phyloP scores from a whole-genome alignment of 2,113 vertebrate genomes.

The Marmota flaviventris region DNA sequence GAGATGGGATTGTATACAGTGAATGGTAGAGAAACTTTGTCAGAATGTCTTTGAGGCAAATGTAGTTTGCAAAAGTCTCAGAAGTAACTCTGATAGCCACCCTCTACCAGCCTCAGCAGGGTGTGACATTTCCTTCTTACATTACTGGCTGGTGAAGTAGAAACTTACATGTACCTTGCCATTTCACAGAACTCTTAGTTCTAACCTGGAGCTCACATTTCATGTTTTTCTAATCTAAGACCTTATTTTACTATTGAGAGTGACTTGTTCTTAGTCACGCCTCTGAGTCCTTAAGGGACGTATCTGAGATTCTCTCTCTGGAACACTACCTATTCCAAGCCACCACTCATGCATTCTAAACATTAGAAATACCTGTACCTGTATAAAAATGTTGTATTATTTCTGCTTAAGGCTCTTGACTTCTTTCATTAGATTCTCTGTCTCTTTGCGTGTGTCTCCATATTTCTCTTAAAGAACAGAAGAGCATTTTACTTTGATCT shows the following conservation, averaged over 20 bases:
- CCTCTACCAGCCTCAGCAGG: background rate
- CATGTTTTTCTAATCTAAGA: constrained; percentile 43
- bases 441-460: background rate
- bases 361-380: background rate
- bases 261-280: constrained; percentile 72
- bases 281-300: constrained; percentile 42
- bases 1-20: background rate
- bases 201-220: constrained; percentile 9
- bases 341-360: constrained; percentile 14
- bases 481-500: constrained; percentile 48
- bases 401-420: background rate
- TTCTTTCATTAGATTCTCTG: constrained; percentile 60
- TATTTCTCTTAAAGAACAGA: constrained; percentile 1
- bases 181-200: constrained; percentile 36
- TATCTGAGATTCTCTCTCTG: constrained; percentile 67
- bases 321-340: constrained; percentile 58
- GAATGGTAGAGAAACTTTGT: background rate
- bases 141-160: background rate
- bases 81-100: background rate
- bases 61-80: background rate
- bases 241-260: constrained; percentile 49
- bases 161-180: background rate
- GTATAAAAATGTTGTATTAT: background rate
- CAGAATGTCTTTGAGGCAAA: constrained; percentile 8
- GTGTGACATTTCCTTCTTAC: background rate